These are phyloP conservation scores for Strigamia maritima DNA, from an alignment of 2,888 invertebrate species.

Conservation along the genomic window DNA sequence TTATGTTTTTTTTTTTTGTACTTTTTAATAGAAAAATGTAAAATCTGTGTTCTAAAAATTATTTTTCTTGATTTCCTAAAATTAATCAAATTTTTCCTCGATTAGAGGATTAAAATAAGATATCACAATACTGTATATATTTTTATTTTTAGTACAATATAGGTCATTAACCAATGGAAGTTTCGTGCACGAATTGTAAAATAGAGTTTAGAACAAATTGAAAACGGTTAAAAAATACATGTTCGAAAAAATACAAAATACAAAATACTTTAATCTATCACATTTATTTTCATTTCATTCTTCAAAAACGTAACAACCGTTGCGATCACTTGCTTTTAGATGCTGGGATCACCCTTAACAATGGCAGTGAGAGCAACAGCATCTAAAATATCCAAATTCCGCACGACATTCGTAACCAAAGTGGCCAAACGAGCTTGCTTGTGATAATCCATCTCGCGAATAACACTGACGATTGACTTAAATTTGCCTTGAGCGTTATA, in stretches of 20 bases:
- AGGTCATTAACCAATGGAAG: too few relatives aligned
- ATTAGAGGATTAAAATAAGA: too few relatives aligned
- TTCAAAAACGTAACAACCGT: background rate
- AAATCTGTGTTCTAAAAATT: too few relatives aligned
- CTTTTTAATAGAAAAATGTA: too few relatives aligned
- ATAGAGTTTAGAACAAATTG: too few relatives aligned
- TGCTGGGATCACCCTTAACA: constrained; percentile 1
- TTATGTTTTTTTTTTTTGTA: too few relatives aligned
- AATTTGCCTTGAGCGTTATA: background rate
- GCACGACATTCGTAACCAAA: background rate
- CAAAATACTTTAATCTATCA: constrained; percentile 18
- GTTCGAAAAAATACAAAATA: background rate
- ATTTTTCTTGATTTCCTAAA: too few relatives aligned
- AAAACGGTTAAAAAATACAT: background rate
- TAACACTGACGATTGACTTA: background rate
- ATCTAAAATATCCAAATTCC: background rate
- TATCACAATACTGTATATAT: too few relatives aligned
- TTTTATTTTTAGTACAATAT: too few relatives aligned
- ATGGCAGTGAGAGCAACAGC: background rate
- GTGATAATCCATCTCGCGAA: background rate
- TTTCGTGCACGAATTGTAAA: too few relatives aligned
- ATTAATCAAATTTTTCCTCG: too few relatives aligned
- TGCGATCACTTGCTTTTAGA: constrained; percentile 10
- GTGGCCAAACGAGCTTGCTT: background rate
- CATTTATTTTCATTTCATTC: constrained; percentile 21